Conservation (phyloP, 92 coral and sea anemone genomes). For the Bergia sp. region DNA sequence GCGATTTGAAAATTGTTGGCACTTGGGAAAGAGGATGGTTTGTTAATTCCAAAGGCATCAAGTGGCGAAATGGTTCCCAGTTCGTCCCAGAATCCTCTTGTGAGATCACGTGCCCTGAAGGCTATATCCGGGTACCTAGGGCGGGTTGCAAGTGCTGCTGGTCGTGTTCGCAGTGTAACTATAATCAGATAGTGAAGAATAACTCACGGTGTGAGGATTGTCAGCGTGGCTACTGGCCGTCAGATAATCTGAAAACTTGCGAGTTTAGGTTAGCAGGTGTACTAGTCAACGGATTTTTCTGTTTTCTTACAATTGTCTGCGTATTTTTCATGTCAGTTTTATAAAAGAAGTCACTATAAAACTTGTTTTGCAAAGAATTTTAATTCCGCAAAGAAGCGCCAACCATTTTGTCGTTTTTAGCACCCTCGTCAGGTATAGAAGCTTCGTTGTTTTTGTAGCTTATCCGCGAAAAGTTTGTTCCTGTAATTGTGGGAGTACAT, state of each 20-base stretch:
- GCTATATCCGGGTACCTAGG: constrained; percentile 72
- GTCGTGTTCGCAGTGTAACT: constrained; percentile 76
- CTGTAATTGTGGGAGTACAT: too few species aligned
- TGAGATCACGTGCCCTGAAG: constrained; percentile 65
- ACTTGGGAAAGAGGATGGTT: constrained; percentile 84
- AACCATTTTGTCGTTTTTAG: too few species aligned
- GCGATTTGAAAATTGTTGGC: constrained; percentile 57
- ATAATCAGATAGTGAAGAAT: constrained; percentile 76
- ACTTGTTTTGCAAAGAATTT: background rate
- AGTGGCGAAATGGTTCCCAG: constrained; percentile 53
- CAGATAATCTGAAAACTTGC: constrained; percentile 66
- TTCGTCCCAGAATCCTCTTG: constrained; percentile 71
- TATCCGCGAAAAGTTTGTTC: too few species aligned
- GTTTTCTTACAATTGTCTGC: constrained; percentile 59
- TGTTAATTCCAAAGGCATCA: constrained; percentile 59
- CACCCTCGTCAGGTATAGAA: too few species aligned
- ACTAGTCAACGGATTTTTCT: constrained; percentile 60
- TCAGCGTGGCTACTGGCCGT: constrained; percentile 83
- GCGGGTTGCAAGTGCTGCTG: constrained; percentile 77
- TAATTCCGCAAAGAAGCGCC: too few species aligned
- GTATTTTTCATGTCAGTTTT: constrained; percentile 78
- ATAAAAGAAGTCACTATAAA: background rate
- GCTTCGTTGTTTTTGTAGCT: too few species aligned
- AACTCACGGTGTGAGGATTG: constrained; percentile 78
- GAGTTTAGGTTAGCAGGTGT: constrained; percentile 68